Percentiles rank a stretch among this genome's conserved stretches.
These are phyloP conservation scores for Dynastes maya DNA, from an alignment of 2,888 invertebrate genomes.

Conservation along the genomic window DNA sequence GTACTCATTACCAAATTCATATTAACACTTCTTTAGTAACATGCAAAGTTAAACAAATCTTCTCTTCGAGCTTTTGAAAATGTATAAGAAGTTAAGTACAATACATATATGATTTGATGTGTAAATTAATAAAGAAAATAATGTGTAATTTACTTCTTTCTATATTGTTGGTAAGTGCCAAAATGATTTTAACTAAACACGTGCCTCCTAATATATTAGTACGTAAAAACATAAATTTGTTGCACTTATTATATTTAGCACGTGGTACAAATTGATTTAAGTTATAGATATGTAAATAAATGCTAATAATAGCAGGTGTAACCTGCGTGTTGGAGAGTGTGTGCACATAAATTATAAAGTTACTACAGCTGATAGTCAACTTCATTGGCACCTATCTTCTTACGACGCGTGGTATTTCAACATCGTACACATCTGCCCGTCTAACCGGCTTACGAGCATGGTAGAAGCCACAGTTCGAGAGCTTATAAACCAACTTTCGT, in stretches of 20 bases:
- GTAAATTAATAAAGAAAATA: too few species aligned
- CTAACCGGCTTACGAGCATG: background rate
- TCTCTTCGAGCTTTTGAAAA: too few species aligned
- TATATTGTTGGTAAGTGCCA: background rate
- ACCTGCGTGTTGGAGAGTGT: slow-evolving; percentile 17
- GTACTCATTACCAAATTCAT: too few species aligned
- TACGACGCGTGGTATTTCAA: background rate
- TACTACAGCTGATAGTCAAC: slow-evolving; percentile 32
- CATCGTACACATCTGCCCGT: slow-evolving; percentile 2
- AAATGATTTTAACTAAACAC: slow-evolving; percentile 10
- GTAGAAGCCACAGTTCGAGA: background rate
- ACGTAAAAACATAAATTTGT: slow-evolving; percentile 19
- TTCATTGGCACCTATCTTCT: background rate
- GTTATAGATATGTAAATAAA: slow-evolving; percentile 38
- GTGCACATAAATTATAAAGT: slow-evolving; percentile 38
- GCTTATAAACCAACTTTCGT: background rate
- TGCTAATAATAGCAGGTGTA: slow-evolving; percentile 47
- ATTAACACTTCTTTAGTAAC: too few species aligned
- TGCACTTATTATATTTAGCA: slow-evolving; percentile 9
- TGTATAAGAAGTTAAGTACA: too few species aligned
- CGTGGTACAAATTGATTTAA: slow-evolving; percentile 33
- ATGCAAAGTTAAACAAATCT: too few species aligned
- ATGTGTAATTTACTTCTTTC: too few species aligned
- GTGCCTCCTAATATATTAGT: slow-evolving; percentile 1
- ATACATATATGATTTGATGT: too few species aligned